Evolutionary conservation across 1,140 invertebrate species (phyloP), one percentile per base, ranked within the genome.

Genomic region (Daktulosphaira vitifoliae): DNA sequence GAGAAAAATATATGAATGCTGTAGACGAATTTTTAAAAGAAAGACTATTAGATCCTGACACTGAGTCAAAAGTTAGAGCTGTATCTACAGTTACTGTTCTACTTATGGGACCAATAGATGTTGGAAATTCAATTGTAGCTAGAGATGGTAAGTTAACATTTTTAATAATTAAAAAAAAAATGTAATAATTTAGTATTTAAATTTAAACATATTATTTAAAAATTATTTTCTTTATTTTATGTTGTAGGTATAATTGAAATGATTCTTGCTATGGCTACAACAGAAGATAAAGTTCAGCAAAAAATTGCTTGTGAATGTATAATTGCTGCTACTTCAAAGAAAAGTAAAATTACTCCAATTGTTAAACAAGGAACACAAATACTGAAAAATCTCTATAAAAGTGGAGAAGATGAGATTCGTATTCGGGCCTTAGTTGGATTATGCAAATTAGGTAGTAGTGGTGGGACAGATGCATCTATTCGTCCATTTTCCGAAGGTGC

Each of bases 211-310:
- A 5, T 33, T 33, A 33, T 33, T 33, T n/a, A n/a, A 33, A 33
- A 33, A 33, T 11, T 33, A 11, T 33, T 33, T 18, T 62, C 8
- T n/a, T 26, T 48, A n/a, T n/a, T n/a, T n/a, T n/a, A n/a, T n/a
- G n/a, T n/a, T n/a, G 3, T 33, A 62, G 56, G 95, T 20, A 89
- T 99, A 68, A 80, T 98, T 56, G 87, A 97, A 74, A 96, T 99
- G 86, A 96, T 99, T 74, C 76, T 99, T 15, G 89, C 92, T 6
- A 95, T 99, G 92, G 96, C 96, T 11, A 86, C 86, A 51, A 90
- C 88, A 39, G 84, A 89, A 59, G 84, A 91, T 71, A 59, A 80
- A 16, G 74, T 96, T 1, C 91, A 97, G 73, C 93, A 96, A 78
- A 89, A 86, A 76, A 89, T 97, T 37, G 89, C 95, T 7, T 93